Evolutionary conservation across 92 coral and sea anemone genomes (phyloP), one percentile per base, ranked within the genome.

Genomic region (Blastomussa wellsi): DNA sequence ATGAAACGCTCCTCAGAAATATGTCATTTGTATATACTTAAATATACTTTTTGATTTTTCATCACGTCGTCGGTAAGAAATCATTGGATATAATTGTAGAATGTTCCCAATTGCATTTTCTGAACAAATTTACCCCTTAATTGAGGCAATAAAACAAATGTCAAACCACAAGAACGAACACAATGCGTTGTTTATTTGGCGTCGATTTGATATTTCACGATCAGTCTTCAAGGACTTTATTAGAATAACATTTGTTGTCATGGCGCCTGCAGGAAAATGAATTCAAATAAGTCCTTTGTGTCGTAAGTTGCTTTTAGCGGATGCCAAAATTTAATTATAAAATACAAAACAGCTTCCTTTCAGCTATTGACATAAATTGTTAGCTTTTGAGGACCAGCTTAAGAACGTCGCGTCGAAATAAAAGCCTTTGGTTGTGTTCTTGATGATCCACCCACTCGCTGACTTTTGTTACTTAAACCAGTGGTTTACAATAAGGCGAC

Each of bases 241-340:
- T 83, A 74, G 53, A 83, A 83, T 74, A 74, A 62, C 80, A 74
- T 62, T 83, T 19, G 87, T 83, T 83, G 87, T 73, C 87, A 74
- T 29, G 66, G 87, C 29, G 70, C 59, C 26, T 19, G 24, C 11
- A 16, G 4, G 47, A 33, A 65, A 83, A 28, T 74, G 20, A 62
- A 38, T 59, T 42, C 66, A 62, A 59, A 62, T 72, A 64, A 62
- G 69, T 62, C 28, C 79, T 36, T 83, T 75, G 52, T 39, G 42
- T 66, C 42, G 74, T n/a, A n/a, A n/a, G n/a, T 29, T 79, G 53
- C 31, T 59, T 42, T 57, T 35, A 36, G 36, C 4, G 72, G 41
- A 42, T 79, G 67, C 60, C 72, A 42, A 72, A 82, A 53, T 49
- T 82, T 83, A 74, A 59, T 83, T 74, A 62, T 47, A 70, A 70